Conservation (phyloP, 2,888 invertebrate genomes). For the Lumbricus terrestris region DNA sequence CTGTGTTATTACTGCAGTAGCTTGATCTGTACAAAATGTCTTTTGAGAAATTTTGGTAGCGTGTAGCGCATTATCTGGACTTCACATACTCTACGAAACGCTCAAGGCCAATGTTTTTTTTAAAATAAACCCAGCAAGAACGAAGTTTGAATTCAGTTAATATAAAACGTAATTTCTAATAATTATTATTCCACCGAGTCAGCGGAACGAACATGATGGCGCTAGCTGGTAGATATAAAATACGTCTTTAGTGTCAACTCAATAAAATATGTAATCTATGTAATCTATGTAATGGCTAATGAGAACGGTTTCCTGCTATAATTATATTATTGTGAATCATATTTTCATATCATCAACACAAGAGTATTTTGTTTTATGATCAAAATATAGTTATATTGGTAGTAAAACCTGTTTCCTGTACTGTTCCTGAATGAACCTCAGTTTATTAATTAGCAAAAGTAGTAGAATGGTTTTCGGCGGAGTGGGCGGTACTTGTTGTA, state of each 20-base stretch:
- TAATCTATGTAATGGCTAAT: not conserved
- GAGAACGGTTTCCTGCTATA: not conserved
- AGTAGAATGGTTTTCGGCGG: not conserved
- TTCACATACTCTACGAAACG: not conserved
- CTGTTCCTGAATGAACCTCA: not conserved
- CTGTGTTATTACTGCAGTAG: too few relatives aligned
- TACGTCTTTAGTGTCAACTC: not conserved
- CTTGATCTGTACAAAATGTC: too few relatives aligned
- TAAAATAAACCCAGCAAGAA: not conserved
- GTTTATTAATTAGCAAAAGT: not conserved
- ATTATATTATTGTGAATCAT: not conserved
- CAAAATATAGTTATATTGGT: not conserved
- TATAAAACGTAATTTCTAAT: not conserved
- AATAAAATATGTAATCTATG: not conserved
- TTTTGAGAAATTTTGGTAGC: too few relatives aligned
- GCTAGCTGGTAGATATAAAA: not conserved
- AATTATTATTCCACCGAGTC: not conserved
- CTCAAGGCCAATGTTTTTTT: not conserved
- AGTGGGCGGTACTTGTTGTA: not conserved
- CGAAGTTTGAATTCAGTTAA: not conserved
- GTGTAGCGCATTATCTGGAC: not conserved
- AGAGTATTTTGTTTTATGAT: not conserved
- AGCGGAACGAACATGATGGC: not conserved
- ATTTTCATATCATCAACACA: not conserved
- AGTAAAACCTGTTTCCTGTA: not conserved